phyloP scores from a whole-genome alignment of 2,797 vertebrate genomes.

The Petrocephalus schoutedeni region DNA sequence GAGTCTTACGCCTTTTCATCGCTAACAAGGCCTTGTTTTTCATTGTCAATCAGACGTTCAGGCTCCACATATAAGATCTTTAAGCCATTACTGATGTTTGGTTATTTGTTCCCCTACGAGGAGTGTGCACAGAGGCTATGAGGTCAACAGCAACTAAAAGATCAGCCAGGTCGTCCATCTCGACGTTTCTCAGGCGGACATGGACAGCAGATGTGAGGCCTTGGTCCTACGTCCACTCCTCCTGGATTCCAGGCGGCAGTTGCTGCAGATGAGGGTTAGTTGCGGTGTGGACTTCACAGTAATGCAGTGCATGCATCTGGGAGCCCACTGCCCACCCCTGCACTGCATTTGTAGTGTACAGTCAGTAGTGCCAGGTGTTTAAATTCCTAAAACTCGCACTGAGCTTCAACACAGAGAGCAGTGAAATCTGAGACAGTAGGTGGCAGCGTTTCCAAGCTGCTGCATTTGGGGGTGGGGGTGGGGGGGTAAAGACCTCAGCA shows the following conservation, averaged over 20 bases:
- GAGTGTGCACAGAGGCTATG: background rate
- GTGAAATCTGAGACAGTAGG: background rate
- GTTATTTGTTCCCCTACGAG: no score
- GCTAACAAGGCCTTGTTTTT: constrained; percentile 5
- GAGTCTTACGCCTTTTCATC: background rate
- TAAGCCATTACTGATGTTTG: background rate
- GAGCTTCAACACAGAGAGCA: background rate
- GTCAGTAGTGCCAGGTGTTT: background rate
- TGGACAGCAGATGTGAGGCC: background rate
- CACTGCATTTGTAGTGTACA: background rate
- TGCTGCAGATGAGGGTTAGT: background rate
- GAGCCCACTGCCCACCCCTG: background rate
- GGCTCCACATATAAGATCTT: background rate
- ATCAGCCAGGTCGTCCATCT: background rate
- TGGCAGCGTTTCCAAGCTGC: constrained; percentile 19
- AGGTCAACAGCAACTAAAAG: background rate
- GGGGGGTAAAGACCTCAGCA: background rate
- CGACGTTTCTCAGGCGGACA: background rate
- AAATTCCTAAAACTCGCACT: background rate
- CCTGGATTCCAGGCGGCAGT: background rate
- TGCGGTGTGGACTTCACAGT: background rate
- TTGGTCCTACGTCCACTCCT: background rate
- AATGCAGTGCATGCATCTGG: background rate
- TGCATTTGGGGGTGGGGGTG: background rate
- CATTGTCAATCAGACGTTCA: background rate